These are phyloP conservation scores for Semicossyphus pulcher DNA, from an alignment of 2,113 vertebrate species.

Conservation along the genomic window DNA sequence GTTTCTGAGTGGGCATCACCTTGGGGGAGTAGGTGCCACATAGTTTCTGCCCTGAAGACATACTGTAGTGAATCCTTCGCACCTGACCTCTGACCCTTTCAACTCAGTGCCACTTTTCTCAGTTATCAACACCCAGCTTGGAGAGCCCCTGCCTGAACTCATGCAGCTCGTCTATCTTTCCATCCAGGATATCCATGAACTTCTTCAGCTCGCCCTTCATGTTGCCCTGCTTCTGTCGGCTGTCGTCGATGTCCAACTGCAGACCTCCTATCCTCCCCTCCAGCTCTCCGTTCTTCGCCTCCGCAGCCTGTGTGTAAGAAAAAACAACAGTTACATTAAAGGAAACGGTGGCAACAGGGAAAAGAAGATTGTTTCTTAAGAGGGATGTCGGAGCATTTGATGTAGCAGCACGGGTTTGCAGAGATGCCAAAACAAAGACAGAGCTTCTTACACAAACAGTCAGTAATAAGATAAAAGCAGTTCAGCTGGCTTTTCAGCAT, in stretches of 20 bases:
- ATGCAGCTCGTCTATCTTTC: constrained; percentile 96
- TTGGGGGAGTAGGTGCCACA: constrained; percentile 72
- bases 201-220: constrained; percentile 94
- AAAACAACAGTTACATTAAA: neutral
- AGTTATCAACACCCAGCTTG: constrained; percentile 92
- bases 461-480: neutral
- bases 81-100: constrained; percentile 60
- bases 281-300: constrained; percentile 89
- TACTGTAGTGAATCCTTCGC: constrained; percentile 53
- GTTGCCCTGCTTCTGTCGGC: constrained; percentile 88
- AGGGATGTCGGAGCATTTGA: neutral
- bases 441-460: neutral
- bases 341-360: neutral
- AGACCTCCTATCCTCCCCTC: constrained; percentile 88
- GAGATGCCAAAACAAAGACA: neutral
- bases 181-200: constrained; percentile 94
- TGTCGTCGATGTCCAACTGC: constrained; percentile 89
- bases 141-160: constrained; percentile 95
- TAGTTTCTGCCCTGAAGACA: constrained; percentile 62
- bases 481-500: neutral
- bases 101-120: constrained; percentile 64
- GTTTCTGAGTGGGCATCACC: constrained; percentile 67
- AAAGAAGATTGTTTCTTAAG: too few relatives aligned
- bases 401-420: neutral
- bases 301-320: constrained; percentile 84